Evolutionary conservation across 2,113 vertebrate genomes (phyloP).

Genomic region (Notothenia coriiceps): DNA sequence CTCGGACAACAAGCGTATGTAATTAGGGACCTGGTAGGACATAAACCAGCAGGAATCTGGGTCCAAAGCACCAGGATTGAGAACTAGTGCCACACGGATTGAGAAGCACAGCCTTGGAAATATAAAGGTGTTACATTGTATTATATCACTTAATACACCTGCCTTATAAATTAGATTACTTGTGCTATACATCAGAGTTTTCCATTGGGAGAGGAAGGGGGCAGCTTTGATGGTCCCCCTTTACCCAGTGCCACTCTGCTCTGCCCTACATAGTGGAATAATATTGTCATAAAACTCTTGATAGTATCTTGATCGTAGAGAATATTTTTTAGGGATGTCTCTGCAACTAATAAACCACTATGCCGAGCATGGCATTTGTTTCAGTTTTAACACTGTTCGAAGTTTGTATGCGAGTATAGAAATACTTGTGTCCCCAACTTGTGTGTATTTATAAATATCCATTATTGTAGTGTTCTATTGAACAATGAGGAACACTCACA

Average conservation of each 20-base stretch:
- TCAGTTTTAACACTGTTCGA: neutral
- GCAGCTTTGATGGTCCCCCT: constrained; percentile 4
- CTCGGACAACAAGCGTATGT: constrained; percentile 13
- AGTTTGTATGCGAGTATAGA: neutral
- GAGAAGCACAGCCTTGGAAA: constrained; percentile 4
- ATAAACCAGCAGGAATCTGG: constrained; percentile 49
- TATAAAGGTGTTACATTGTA: neutral
- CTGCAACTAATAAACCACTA: constrained; percentile 5
- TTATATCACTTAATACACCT: constrained; percentile 8
- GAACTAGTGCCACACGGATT: neutral
- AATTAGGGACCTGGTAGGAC: constrained; percentile 57
- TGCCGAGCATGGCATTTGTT: neutral
- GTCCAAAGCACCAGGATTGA: neutral
- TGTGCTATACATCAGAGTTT: constrained; percentile 4
- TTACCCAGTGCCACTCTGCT: neutral
- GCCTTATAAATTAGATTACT: constrained; percentile 1
- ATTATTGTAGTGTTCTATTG: constrained; percentile 2
- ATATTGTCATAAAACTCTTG: neutral
- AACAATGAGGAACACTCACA: constrained; percentile 32
- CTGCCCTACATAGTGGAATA: neutral
- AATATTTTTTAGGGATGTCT: constrained; percentile 7
- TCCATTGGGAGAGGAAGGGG: constrained; percentile 16
- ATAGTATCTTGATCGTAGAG: neutral
- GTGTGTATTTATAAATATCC: constrained; percentile 11
- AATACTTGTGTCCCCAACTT: neutral